These are phyloP conservation scores for Hypselothyrea guttata DNA, from an alignment of 2,888 invertebrate genomes.

Conservation along the genomic window DNA sequence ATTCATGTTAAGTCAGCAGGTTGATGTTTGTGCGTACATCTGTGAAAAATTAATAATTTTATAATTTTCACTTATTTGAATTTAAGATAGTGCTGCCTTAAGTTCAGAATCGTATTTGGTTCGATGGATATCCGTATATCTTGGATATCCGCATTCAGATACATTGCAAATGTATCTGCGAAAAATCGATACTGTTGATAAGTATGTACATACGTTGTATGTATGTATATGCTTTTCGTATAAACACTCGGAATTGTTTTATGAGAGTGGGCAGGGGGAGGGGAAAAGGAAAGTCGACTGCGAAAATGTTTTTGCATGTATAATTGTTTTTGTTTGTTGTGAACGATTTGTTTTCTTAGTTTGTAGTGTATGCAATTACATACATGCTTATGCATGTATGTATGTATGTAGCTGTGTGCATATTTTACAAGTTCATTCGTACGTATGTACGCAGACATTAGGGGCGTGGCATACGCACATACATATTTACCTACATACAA, in stretches of 20 bases:
- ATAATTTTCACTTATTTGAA: too few species aligned
- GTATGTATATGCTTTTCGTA: constrained; percentile 7
- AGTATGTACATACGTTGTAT: constrained; percentile 31
- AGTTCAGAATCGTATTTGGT: too few species aligned
- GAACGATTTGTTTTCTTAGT: too few species aligned
- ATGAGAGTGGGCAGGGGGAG: too few species aligned
- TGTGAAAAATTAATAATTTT: neutral
- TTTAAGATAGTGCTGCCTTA: too few species aligned
- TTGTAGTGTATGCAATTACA: neutral
- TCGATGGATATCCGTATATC: neutral
- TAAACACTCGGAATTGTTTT: constrained; percentile 1
- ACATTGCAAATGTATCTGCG: constrained; percentile 23
- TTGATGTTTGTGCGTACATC: neutral
- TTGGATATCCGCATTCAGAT: neutral
- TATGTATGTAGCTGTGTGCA: neutral
- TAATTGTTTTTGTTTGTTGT: too few species aligned
- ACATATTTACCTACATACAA: constrained; percentile 1
- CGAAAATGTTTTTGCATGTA: neutral
- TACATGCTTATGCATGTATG: neutral
- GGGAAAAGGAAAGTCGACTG: neutral
- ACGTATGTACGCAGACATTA: neutral
- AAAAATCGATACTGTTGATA: constrained; percentile 55
- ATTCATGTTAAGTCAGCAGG: neutral
- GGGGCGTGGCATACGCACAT: constrained; percentile 14
- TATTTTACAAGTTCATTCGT: neutral